Percentiles rank a stretch among this genome's conserved stretches.
These are phyloP conservation scores for Edolisoma coerulescens DNA, from an alignment of 2,113 vertebrate species.

Conservation along the genomic window DNA sequence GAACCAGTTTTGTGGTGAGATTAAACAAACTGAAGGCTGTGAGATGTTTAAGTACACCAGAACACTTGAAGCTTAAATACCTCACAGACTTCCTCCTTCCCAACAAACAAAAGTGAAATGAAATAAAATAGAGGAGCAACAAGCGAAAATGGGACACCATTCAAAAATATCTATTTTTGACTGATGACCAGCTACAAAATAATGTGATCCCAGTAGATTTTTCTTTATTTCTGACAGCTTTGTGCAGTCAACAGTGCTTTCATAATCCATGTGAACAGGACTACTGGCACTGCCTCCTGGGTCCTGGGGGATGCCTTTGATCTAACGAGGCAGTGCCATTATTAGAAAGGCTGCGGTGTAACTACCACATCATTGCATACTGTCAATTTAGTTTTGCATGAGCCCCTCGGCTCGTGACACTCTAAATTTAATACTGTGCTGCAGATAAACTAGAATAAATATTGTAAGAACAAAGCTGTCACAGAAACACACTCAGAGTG, in stretches of 20 bases:
- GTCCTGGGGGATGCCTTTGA: not conserved
- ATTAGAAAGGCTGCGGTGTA: not conserved
- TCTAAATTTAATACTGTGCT: not conserved
- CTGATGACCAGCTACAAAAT: not conserved
- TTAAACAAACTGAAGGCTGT: not conserved
- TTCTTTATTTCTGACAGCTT: not conserved
- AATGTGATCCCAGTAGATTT: not conserved
- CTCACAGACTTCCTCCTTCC: not conserved
- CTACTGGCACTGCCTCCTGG: not conserved
- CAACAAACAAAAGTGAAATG: not conserved
- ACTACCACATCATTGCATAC: not conserved
- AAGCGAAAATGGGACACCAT: not conserved
- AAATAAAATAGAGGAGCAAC: not conserved
- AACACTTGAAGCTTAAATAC: not conserved
- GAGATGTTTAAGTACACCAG: not conserved
- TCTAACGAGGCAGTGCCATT: not conserved
- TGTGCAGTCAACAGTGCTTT: not conserved
- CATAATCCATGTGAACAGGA: not conserved
- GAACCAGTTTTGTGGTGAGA: not conserved
- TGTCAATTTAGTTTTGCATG: conserved; percentile 46
- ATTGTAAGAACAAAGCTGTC: conserved; percentile 43
- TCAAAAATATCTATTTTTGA: not conserved
- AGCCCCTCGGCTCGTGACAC: not conserved
- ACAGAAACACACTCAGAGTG: not conserved
- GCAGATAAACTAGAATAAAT: conserved; percentile 45